Evolutionary conservation across 30 jellyfish, hydroid and myxozoan genomes (phyloP).

Genomic region (Rhopilema esculentum): DNA sequence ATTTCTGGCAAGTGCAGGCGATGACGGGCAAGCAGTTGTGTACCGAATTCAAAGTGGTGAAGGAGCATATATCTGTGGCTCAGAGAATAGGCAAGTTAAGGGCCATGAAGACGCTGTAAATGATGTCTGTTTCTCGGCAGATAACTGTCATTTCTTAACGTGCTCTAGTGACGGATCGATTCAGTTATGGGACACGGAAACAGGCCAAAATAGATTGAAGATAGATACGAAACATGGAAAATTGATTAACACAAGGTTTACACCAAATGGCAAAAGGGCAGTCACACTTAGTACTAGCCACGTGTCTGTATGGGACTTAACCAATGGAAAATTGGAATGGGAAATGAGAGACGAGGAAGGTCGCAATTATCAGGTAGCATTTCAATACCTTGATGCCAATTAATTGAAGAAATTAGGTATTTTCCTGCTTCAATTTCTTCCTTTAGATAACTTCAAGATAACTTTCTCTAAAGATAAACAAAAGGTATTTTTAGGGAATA

Average conservation of each 20-base stretch:
- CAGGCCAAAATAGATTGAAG: conserved; percentile 56
- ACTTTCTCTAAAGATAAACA: too few relatives aligned
- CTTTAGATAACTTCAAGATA: too few relatives aligned
- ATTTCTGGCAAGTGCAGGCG: conserved; percentile 77
- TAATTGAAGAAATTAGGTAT: background rate
- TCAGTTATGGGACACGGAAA: conserved; percentile 76
- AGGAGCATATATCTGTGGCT: conserved; percentile 85
- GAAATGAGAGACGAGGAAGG: conserved; percentile 69
- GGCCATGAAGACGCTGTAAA: conserved; percentile 84
- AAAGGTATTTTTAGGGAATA: too few relatives aligned
- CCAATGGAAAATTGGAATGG: conserved; percentile 55
- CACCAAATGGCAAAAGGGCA: conserved; percentile 67
- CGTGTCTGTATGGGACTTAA: conserved; percentile 70
- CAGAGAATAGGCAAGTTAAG: conserved; percentile 64
- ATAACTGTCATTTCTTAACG: conserved; percentile 60
- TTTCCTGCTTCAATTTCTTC: too few relatives aligned
- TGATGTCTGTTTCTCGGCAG: conserved; percentile 72
- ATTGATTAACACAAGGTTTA: conserved; percentile 57
- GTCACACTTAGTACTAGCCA: conserved; percentile 56
- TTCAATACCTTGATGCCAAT: too few relatives aligned
- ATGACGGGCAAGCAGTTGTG: conserved; percentile 73
- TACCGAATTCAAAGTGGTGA: conserved; percentile 72
- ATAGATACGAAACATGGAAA: conserved; percentile 63
- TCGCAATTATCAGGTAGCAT: conserved; percentile 72
- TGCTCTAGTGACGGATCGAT: conserved; percentile 80